Conservation (phyloP, 2,113 vertebrate species). For the Hystrix cristata region DNA sequence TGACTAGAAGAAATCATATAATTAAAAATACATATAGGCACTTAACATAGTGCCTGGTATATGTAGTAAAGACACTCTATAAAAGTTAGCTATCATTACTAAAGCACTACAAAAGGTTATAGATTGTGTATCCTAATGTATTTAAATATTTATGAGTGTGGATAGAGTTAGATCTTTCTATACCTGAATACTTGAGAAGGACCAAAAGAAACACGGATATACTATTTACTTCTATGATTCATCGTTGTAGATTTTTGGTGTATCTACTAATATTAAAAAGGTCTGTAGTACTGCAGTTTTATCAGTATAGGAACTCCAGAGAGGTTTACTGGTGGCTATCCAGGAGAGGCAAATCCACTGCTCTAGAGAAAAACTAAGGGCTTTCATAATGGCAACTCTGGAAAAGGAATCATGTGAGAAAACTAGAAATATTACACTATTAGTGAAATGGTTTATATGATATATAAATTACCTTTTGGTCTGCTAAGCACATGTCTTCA, state of each 20-base stretch:
- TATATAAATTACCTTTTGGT: slow-evolving; percentile 93
- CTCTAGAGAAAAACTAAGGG: not conserved
- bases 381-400: not conserved
- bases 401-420: slow-evolving; percentile 56
- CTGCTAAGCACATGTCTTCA: slow-evolving; percentile 97
- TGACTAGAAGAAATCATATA: not conserved
- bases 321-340: not conserved
- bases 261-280: not conserved
- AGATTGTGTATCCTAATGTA: slow-evolving; percentile 29
- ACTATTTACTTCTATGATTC: not conserved
- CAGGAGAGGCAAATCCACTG: not conserved
- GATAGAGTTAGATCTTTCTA: slow-evolving; percentile 1
- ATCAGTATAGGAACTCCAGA: not conserved
- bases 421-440: slow-evolving; percentile 45
- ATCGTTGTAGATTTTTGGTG: not conserved
- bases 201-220: slow-evolving; percentile 9
- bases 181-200: not conserved
- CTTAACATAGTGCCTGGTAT: not conserved
- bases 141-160: not conserved
- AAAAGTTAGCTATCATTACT: not conserved
- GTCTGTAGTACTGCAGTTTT: not conserved
- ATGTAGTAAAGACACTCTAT: not conserved
- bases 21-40: not conserved
- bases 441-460: slow-evolving; percentile 17
- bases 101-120: not conserved